Percentiles rank a stretch among this genome's conserved stretches.
These are phyloP conservation scores for Liasis olivaceus DNA, from an alignment of 2,797 vertebrate species.

Conservation along the genomic window DNA sequence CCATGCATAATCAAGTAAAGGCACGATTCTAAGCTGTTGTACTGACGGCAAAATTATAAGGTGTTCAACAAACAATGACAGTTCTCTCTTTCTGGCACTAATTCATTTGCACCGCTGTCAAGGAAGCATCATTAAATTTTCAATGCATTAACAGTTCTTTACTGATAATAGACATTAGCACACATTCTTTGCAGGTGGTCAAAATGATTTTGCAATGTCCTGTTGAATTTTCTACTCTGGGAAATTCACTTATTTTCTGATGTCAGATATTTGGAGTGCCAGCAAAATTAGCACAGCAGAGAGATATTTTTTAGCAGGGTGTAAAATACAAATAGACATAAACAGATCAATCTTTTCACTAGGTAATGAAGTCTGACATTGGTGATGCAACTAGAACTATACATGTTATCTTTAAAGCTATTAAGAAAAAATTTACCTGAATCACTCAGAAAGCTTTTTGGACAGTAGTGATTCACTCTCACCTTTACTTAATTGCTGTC, in stretches of 20 bases:
- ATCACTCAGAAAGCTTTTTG: not conserved
- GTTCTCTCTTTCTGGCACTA: conserved; percentile 60
- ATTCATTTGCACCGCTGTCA: conserved; percentile 57
- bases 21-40: conserved; percentile 61
- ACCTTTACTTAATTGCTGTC: not conserved
- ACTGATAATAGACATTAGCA: conserved; percentile 52
- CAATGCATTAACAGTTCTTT: conserved; percentile 32
- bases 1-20: conserved; percentile 54
- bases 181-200: conserved; percentile 54
- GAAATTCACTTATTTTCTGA: conserved; percentile 46
- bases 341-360: conserved; percentile 20
- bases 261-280: conserved; percentile 29
- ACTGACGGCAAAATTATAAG: conserved; percentile 70
- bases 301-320: not conserved
- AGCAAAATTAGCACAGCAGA: conserved; percentile 17
- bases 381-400: not conserved
- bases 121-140: conserved; percentile 54
- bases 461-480: not conserved
- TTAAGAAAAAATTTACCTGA: not conserved
- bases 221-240: conserved; percentile 55
- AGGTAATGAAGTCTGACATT: not conserved
- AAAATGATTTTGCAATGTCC: conserved; percentile 54
- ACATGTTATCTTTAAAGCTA: not conserved
- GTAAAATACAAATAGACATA: conserved; percentile 3
- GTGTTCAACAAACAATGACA: conserved; percentile 57